Evolutionary conservation across 2,797 vertebrate genomes (phyloP), one percentile per base, ranked within the genome.

Genomic region (Lophius americanus): DNA sequence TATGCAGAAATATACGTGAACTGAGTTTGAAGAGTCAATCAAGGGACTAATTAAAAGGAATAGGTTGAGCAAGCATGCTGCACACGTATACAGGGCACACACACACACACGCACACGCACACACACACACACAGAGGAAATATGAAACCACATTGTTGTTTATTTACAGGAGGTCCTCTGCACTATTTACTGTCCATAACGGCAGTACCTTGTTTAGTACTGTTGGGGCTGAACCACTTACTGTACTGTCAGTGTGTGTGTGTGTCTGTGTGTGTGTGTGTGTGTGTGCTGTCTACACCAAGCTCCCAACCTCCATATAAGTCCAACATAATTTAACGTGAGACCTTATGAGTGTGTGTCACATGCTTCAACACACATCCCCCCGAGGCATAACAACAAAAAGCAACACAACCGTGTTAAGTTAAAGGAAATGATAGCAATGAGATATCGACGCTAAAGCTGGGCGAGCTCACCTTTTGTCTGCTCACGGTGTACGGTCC

Each of bases 161-260:
- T 89, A 89, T 91, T 90, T 88, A 90, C 87, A 88, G 88, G 82
- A 81, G 64, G 52, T 77, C 79, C 74, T 87, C 66, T 69, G 86
- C 83, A 88, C 83, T 88, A 86, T 89, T 92, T 91, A 89, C 79
- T 82, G 83, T 86, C 85, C 81, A 82, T 89, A 87, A 88, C 77
- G 73, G 66, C 2, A 23, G 70, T 23, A 71, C 90, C 87, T 91
- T 87, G 86, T 92, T 89, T 76, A 82, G 76, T 69, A 71, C 80
- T 64, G 65, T 73, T 76, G 71, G 70, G 76, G 71, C 76, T 71
- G 73, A 88, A 83, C 76, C 76, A 84, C 70, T 84, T 85, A 82
- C 74, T 74, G 81, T 65, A 54, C 51, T 57, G 65, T 72, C 56
- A 36, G 60, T 46, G 41, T 2, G 2, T 41, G 60, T 59, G 32